Conservation (phyloP, 2,797 vertebrate genomes). For the Iguana delicatissima region DNA sequence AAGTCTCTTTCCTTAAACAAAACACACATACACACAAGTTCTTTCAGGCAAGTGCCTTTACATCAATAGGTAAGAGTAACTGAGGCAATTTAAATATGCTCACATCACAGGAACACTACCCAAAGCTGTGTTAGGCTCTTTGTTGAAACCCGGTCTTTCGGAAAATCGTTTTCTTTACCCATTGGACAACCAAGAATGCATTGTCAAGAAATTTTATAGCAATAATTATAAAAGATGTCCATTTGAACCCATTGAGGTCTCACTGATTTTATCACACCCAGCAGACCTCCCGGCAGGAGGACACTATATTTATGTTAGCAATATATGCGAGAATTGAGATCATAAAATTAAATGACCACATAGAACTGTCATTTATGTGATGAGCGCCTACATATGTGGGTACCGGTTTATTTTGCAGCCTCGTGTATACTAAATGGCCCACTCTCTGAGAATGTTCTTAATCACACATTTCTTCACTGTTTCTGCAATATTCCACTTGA, state of each 20-base stretch:
- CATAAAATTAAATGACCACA: constrained; percentile 96
- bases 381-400: constrained; percentile 84
- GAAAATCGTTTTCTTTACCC: constrained; percentile 84
- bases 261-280: constrained; percentile 89
- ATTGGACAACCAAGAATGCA: constrained; percentile 83
- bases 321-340: constrained; percentile 97
- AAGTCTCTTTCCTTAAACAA: constrained; percentile 57
- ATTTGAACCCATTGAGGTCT: constrained; percentile 92
- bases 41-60: constrained; percentile 58
- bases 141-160: constrained; percentile 82
- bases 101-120: constrained; percentile 68
- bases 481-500: constrained; percentile 84
- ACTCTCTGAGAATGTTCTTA: constrained; percentile 82
- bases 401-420: constrained; percentile 79
- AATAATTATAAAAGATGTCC: constrained; percentile 94
- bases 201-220: constrained; percentile 90
- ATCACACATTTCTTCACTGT: constrained; percentile 86
- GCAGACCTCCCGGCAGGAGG: constrained; percentile 89
- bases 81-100: constrained; percentile 76
- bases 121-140: constrained; percentile 70
- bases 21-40: constrained; percentile 26
- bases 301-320: constrained; percentile 98
- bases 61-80: constrained; percentile 71
- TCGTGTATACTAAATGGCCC: constrained; percentile 79
- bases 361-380: constrained; percentile 91